Base-by-base conservation (phyloP, 2,797 vertebrate genomes). In the Fistularia commersonii region DNA sequence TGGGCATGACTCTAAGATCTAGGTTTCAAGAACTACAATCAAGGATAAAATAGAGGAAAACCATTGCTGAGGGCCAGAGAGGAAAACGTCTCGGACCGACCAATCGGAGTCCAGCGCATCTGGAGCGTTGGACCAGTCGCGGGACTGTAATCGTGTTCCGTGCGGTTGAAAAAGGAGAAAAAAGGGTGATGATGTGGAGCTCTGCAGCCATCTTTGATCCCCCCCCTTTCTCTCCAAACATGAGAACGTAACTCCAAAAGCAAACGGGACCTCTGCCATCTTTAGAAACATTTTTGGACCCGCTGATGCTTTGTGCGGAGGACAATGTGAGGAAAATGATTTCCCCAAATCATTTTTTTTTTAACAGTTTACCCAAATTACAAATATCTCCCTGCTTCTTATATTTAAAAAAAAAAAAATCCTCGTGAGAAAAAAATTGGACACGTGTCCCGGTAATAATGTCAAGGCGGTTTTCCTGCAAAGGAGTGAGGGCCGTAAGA, bases 231-330 rank as follows among this genome's bases (percentile, higher is more conserved):
- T 72, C 77, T 34, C 57, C 62, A 74, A 83, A 81, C 81, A 82
- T 74, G 77, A 68, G 66, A 70, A 72, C 66, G 70, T 72, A 75
- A 58, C 70, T 77, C 44, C 79, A 74, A 23, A 69, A 77, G 67
- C 11, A 48, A 69, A 66, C 69, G 79, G 84, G 83, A 84, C 51
- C 50, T 12, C 64, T 76, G 79, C 89, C 88, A 90, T 88, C 83
- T 84, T 83, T 80, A 78, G 81, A 88, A 88, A 86, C 83, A 85
- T 86, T 88, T 83, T 76, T 80, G 79, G 79, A 69, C 48, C 31
- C 11, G 11, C 40, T 35, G 8, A 41, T 41, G 69, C 79, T 81
- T 76, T 86, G 82, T 59, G 68, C 35, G 41, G 23, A n/a, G n/a
- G n/a, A n/a, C n/a, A n/a, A n/a, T 86, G 82, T 59, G 68, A 33